phyloP scores from a whole-genome alignment of 2,113 vertebrate species.

The Sterna hirundo region DNA sequence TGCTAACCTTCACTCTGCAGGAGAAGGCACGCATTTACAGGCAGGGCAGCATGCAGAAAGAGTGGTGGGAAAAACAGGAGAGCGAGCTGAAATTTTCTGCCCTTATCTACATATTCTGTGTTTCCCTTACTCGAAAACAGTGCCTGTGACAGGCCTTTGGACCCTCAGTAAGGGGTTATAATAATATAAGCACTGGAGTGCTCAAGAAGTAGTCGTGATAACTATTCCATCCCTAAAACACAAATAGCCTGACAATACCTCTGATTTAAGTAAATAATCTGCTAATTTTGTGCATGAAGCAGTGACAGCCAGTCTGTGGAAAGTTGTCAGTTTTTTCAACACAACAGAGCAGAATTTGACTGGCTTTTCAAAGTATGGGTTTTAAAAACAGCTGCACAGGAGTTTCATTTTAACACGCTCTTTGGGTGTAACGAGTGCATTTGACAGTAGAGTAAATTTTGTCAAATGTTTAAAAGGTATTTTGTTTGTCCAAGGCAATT shows the following conservation, averaged over 20 bases:
- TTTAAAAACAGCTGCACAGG: neutral
- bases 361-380: neutral
- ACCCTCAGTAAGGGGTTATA: neutral
- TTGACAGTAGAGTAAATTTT: neutral
- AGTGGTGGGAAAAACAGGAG: neutral
- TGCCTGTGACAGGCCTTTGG: neutral
- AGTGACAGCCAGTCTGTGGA: neutral
- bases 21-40: neutral
- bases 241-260: neutral
- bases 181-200: rapidly evolving
- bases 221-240: neutral
- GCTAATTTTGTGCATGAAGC: neutral
- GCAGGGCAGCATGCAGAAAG: neutral
- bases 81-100: neutral
- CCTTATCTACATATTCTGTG: neutral
- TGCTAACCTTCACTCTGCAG: neutral
- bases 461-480: neutral
- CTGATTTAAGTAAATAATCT: neutral
- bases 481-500: neutral
- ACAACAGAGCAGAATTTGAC: neutral
- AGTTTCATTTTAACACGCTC: neutral
- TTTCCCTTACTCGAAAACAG: neutral
- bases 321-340: neutral
- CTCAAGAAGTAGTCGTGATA: neutral
- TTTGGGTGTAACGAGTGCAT: neutral